phyloP scores from a whole-genome alignment of 2,888 invertebrate species.

The Exephanes ischioxanthus region DNA sequence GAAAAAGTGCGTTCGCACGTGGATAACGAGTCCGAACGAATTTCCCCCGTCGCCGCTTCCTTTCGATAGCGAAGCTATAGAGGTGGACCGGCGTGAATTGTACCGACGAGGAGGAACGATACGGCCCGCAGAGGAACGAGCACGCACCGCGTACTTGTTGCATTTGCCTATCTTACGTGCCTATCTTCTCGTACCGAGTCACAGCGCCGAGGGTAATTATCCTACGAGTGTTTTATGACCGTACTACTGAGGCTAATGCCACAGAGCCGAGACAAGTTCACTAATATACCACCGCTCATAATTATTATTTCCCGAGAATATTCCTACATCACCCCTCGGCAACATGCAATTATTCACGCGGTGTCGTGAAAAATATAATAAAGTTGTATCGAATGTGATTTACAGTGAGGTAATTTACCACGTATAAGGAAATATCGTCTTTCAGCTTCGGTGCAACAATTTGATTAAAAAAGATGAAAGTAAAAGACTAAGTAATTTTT shows the following conservation, averaged over 20 bases:
- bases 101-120: slow-evolving; percentile 22
- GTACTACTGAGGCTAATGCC: not conserved
- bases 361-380: slow-evolving; percentile 39
- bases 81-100: slow-evolving; percentile 53
- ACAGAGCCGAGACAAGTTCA: slow-evolving; percentile 40
- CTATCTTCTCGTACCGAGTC: slow-evolving; percentile 59
- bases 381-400: slow-evolving; percentile 17
- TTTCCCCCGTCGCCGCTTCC: slow-evolving; percentile 23
- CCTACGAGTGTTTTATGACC: slow-evolving; percentile 57
- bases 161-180: slow-evolving; percentile 40
- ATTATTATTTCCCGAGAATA: slow-evolving; percentile 35
- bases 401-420: not conserved
- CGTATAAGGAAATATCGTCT: not conserved
- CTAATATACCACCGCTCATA: slow-evolving; percentile 47
- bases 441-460: not conserved
- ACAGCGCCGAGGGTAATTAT: slow-evolving; percentile 58
- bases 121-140: slow-evolving; percentile 38
- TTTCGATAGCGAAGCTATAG: slow-evolving; percentile 51
- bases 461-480: not conserved
- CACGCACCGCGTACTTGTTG: slow-evolving; percentile 36
- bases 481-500: too few relatives aligned
- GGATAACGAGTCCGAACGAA: slow-evolving; percentile 33
- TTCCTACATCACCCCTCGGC: slow-evolving; percentile 7
- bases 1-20: slow-evolving; percentile 51
- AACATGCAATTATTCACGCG: slow-evolving; percentile 54